Percentiles rank a stretch among this genome's conserved stretches.
Evolutionary conservation across 2,888 invertebrate species (phyloP).

Genomic region (Chrysolina haemoptera): DNA sequence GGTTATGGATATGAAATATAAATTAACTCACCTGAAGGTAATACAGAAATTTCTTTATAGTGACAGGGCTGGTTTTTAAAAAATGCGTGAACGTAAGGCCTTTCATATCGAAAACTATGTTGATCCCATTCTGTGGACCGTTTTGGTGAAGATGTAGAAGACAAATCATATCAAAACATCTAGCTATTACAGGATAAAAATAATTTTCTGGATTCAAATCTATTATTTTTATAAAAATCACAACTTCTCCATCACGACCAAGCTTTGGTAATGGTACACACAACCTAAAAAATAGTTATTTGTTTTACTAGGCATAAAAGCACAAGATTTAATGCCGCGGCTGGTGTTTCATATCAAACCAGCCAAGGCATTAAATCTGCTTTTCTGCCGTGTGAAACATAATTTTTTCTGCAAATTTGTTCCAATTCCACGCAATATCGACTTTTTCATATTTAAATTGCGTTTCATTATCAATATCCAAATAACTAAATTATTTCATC

Average conservation of each 20-base stretch:
- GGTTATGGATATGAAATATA: too few relatives aligned
- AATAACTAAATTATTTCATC: too few relatives aligned
- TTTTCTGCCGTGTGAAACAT: too few relatives aligned
- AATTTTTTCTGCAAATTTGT: too few relatives aligned
- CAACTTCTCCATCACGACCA: constrained; percentile 57
- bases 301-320: too few relatives aligned
- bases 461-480: too few relatives aligned
- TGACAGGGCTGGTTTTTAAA: constrained; percentile 75
- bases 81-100: constrained; percentile 76
- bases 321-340: too few relatives aligned
- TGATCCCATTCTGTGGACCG: constrained; percentile 74
- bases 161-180: constrained; percentile 73
- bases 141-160: constrained; percentile 73
- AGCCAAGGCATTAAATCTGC: too few relatives aligned
- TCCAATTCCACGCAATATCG: too few relatives aligned
- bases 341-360: too few relatives aligned
- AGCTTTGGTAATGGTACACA: constrained; percentile 52
- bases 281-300: constrained; percentile 46
- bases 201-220: constrained; percentile 76
- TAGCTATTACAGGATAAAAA: constrained; percentile 71
- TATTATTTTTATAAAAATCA: constrained; percentile 62
- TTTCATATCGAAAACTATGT: constrained; percentile 78
- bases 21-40: constrained; percentile 75
- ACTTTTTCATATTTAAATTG: too few relatives aligned
- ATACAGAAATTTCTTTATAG: constrained; percentile 78